A percentile compares a stretch with the other conserved stretches of the same genome.
phyloP scores from a whole-genome alignment of 2,113 vertebrate genomes.

The Amphiprion ocellaris region DNA sequence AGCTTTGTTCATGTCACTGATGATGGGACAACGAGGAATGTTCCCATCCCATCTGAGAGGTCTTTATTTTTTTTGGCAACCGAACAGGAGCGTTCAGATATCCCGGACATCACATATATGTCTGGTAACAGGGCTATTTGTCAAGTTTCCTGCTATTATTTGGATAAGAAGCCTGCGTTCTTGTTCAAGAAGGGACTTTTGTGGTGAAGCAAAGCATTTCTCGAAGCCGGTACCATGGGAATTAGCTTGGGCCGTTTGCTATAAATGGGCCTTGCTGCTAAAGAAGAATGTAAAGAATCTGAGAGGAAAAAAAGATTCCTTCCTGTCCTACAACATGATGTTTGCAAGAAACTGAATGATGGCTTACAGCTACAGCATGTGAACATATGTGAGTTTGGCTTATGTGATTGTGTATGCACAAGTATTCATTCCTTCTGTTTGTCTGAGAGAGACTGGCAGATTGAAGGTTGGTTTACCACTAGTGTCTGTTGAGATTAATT shows the following conservation, averaged over 20 bases:
- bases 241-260: slow-evolving; percentile 61
- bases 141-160: slow-evolving; percentile 44
- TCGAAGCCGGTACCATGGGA: slow-evolving; percentile 65
- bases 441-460: slow-evolving; percentile 5
- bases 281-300: slow-evolving; percentile 80
- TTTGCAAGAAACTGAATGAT: slow-evolving; percentile 35
- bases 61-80: slow-evolving; percentile 50
- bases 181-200: slow-evolving; percentile 21
- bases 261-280: slow-evolving; percentile 75
- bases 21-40: slow-evolving; percentile 29
- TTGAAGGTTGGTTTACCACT: slow-evolving; percentile 30
- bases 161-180: slow-evolving; percentile 41
- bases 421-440: background rate
- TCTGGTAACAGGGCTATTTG: slow-evolving; percentile 19
- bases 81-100: slow-evolving; percentile 8
- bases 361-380: slow-evolving; percentile 10
- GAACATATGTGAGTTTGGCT: background rate
- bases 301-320: slow-evolving; percentile 60
- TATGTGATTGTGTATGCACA: background rate
- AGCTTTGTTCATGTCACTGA: background rate
- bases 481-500: no score
- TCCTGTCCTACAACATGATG: slow-evolving; percentile 69
- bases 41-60: slow-evolving; percentile 35
- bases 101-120: slow-evolving; percentile 18
- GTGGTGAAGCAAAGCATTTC: slow-evolving; percentile 48